Base-by-base conservation (phyloP, 2,888 invertebrate genomes). In the Liodrosophila aerea region DNA sequence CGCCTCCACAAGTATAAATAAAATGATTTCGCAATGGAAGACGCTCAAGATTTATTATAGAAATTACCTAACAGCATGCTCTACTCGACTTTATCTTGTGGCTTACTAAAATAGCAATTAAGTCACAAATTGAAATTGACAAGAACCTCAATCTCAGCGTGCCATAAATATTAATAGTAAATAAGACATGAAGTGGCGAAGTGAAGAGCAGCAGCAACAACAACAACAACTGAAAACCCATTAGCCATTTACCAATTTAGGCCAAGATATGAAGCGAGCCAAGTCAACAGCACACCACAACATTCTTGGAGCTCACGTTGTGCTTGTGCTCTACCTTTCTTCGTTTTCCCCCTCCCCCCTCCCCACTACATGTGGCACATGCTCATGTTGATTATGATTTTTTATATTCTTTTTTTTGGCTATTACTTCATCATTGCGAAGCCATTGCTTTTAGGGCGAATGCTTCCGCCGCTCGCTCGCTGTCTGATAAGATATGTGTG, bases 191-290 rank as follows among this genome's bases (percentile, higher is more conserved):
- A 39, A 44, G 40, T n/a, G 22, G 30, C 22, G 18, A 18, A 43
- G 31, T 47, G 33, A 51, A 51, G 12, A 44, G 31, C 18, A 43
- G n/a, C 29, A 18, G 27, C n/a, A 30, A 37, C 11, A 49, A 13
- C 31, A 47, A 52, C 27, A 40, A 37, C 13, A 63, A 37, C 27
- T 30, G 29, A 58, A 69, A 70, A 47, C 66, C 64, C 81, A 77
- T 80, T 80, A 77, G 73, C 59, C 66, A 70, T 80, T 80, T 80
- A 64, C 63, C 77, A 67, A 76, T 74, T 74, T 71, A 57, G 70
- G 62, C 74, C 82, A 83, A 64, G 73, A 83, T 83, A 72, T 18
- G 39, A 39, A 12, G 13, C 50, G 68, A 63, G 62, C 54, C 45
- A 44, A n/a, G n/a, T n/a, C n/a, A n/a, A n/a, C n/a, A n/a, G n/a